phyloP scores from a whole-genome alignment of 2,797 vertebrate genomes.

The Phylloscopus collybita region DNA sequence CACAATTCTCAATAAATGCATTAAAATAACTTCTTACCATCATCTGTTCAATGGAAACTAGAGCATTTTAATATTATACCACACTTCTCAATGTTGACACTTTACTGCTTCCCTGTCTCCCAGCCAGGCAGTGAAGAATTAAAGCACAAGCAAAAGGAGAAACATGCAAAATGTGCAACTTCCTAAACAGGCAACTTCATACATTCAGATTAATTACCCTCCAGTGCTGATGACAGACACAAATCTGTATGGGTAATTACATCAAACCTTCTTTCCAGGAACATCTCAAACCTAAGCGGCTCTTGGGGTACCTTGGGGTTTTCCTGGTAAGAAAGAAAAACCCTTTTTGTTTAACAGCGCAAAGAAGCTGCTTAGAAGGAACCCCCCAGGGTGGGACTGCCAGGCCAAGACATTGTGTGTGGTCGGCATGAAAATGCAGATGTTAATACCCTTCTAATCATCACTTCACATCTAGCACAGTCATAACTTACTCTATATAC shows the following conservation, averaged over 20 bases:
- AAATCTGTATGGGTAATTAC: background rate
- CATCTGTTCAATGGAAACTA: slow-evolving; percentile 35
- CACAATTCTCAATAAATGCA: slow-evolving; percentile 45
- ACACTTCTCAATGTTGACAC: slow-evolving; percentile 1
- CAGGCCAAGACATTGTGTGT: background rate
- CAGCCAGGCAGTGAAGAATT: background rate
- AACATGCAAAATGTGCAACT: background rate
- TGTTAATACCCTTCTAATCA: background rate
- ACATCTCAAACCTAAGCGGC: background rate
- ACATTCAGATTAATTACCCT: background rate
- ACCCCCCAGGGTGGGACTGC: background rate
- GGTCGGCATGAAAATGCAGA: background rate
- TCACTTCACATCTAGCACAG: background rate
- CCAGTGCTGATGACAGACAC: background rate
- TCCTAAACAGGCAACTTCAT: background rate
- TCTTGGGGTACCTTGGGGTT: background rate
- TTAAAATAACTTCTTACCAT: slow-evolving; percentile 53
- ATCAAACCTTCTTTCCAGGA: background rate
- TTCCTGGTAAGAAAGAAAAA: background rate
- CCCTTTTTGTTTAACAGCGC: background rate
- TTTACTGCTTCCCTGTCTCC: slow-evolving; percentile 8
- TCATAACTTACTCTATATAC: background rate
- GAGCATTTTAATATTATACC: slow-evolving; percentile 21
- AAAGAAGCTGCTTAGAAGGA: background rate
- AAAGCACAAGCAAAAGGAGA: background rate